Conservation (phyloP, 2,113 vertebrate species). For the zebrafish (Danio rerio) region GRCz12tu NC_133183.1:20191501-20192000, state of each 20-base stretch:
- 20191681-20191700: constrained; percentile 23
- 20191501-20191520: too few relatives aligned
- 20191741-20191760: not conserved
- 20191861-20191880: constrained; percentile 16
- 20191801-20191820: not conserved
- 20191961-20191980: constrained; percentile 20
- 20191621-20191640: not conserved
- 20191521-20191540: too few relatives aligned
- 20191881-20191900: constrained; percentile 39
- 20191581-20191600: not conserved
- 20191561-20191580: not conserved
- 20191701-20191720: constrained; percentile 12
- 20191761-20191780: constrained; percentile 3
- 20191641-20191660: not conserved
- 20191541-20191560: not conserved
- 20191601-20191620: not conserved
- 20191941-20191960: not conserved
- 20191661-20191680: not conserved
- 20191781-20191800: not conserved
- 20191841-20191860: constrained; percentile 23
- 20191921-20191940: constrained; percentile 35
- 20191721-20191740: not conserved
- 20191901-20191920: constrained; percentile 23
- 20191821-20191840: constrained; percentile 24
- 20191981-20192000: not conserved